Conservation (phyloP, 2,797 vertebrate genomes). For the Clangula hyemalis region DNA sequence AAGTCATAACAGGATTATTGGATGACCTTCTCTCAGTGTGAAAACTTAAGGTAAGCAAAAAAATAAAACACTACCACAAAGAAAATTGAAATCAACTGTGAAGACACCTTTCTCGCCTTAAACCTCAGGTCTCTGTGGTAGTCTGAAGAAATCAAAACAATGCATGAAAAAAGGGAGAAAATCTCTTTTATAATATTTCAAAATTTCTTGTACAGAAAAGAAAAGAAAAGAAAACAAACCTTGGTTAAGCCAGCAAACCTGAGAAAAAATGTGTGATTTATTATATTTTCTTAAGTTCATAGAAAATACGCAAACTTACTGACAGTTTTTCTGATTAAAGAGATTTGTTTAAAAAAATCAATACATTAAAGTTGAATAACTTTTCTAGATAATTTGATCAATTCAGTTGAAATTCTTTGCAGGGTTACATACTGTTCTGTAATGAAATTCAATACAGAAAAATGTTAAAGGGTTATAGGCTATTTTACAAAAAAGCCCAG, state of each 20-base stretch:
- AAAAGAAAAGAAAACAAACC: not conserved
- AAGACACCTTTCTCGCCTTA: not conserved
- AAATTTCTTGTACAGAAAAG: not conserved
- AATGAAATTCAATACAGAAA: not conserved
- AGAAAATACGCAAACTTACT: not conserved
- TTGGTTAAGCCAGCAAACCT: not conserved
- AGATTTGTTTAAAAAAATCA: not conserved
- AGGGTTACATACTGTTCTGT: not conserved
- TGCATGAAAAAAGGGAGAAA: not conserved
- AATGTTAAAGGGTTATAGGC: not conserved
- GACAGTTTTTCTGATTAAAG: not conserved
- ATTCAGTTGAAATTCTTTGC: not conserved
- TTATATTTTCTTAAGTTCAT: not conserved
- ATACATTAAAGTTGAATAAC: not conserved
- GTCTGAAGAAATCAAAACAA: not conserved
- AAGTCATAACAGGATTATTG: not conserved
- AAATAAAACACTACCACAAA: not conserved
- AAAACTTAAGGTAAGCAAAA: not conserved
- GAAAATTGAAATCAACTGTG: not conserved
- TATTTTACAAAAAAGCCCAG: not conserved
- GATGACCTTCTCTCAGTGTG: not conserved
- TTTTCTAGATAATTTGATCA: slow-evolving; percentile 1
- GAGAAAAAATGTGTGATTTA: not conserved
- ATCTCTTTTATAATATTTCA: not conserved
- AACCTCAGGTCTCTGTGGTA: not conserved